Evolutionary conservation across 2,888 invertebrate genomes (phyloP).

Genomic region (Eupithecia subfuscata): DNA sequence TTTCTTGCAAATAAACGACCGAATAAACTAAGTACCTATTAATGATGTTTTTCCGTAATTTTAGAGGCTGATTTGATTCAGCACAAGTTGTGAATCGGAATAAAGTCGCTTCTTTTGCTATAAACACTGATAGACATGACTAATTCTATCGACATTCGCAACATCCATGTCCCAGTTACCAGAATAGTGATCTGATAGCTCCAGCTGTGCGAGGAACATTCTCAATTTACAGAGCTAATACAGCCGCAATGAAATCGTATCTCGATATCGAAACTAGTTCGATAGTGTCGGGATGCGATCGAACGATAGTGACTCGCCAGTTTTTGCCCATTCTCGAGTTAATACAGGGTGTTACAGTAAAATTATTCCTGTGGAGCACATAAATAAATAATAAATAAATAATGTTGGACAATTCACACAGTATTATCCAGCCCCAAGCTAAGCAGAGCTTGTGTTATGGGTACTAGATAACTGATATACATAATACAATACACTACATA

Average conservation of each 20-base stretch:
- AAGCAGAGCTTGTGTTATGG: no score
- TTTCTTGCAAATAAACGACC: not conserved
- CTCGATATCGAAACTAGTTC: constrained; percentile 48
- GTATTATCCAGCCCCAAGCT: no score
- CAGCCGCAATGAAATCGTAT: constrained; percentile 44
- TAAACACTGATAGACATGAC: not conserved
- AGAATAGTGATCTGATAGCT: constrained; percentile 8
- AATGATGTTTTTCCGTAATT: not conserved
- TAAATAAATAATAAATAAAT: no score
- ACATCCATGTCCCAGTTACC: not conserved
- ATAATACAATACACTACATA: no score
- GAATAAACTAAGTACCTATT: not conserved
- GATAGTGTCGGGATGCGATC: constrained; percentile 46
- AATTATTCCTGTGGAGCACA: not conserved
- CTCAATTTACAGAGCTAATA: constrained; percentile 38
- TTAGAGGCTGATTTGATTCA: not conserved
- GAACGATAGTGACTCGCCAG: constrained; percentile 58
- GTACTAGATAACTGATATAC: no score
- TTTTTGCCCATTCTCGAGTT: constrained; percentile 51
- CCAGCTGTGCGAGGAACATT: constrained; percentile 30
- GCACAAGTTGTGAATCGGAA: not conserved
- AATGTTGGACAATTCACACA: no score
- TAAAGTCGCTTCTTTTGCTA: not conserved
- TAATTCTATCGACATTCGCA: not conserved
- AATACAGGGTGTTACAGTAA: not conserved